Evolutionary conservation across 2,797 vertebrate genomes (phyloP), one percentile per base, ranked within the genome.

Genomic region (Tokudaia tokunoshimensis): DNA sequence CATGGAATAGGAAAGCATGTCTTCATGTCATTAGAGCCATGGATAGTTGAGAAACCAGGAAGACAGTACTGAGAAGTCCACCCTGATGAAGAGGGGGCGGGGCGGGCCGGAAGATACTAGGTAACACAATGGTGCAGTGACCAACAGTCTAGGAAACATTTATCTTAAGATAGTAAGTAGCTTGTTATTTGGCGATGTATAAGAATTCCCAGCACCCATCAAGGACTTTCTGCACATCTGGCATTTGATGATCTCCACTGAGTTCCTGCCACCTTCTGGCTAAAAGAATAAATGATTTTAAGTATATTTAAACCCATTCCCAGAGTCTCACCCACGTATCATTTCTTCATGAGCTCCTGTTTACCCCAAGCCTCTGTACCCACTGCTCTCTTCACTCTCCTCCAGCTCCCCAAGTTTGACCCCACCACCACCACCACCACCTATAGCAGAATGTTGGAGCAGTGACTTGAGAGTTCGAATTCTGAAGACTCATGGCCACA

Each of bases 81-180:
- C 57, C 3, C 0, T 14, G 26, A 3, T 1, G 31, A 7, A 20
- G 41, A 31, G 19, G 22, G 26, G 41, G 12, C 12, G 1, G 19
- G 0, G 1, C 0, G 17, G 9, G 2, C 20, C 0, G 0, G 50
- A 19, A 12, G 67, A 3, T 6, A 12, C n/a, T 3, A 1, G 13
- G 15, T 15, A 0, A 3, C 4, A 0, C 1, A 13, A 1, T 4
- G 3, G 0, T 0, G 1, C 4, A 0, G 0, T 12, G 1, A 4
- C 80, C 44, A 26, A 0, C 19, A 0, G 37, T 15, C 34, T 1
- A 19, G 34, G 52, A 1, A 0, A 2, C 44, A 0, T n/a, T 52
- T 78, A 11, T n/a, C 81, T 59, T 61, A 20, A 50, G 82, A 79
- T 59, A n/a, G 29, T 61, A 41, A 11, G 52, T 31, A 2, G 8